Evolutionary conservation across 2,888 invertebrate species (phyloP).

Genomic region (Endomychus coccineus): DNA sequence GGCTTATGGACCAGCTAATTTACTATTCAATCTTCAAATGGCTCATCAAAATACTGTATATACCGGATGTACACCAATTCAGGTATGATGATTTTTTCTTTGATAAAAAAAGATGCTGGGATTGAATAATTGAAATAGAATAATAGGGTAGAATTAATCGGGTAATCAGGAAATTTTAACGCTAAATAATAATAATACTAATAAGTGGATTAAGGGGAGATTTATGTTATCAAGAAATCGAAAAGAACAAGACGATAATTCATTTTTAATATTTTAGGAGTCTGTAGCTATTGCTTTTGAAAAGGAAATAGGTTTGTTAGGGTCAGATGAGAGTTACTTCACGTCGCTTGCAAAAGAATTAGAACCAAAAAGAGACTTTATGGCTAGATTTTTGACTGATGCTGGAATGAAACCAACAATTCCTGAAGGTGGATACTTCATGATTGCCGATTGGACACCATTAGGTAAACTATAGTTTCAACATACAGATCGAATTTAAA

Average conservation of each 20-base stretch:
- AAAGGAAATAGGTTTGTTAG: conserved; percentile 63
- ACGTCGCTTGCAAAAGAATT: conserved; percentile 66
- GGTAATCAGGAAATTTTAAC: no score
- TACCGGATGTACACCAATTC: conserved; percentile 82
- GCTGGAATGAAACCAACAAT: conserved; percentile 85
- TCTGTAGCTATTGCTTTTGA: conserved; percentile 88
- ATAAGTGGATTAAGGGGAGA: neutral
- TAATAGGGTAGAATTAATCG: no score
- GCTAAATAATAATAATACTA: no score
- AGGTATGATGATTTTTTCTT: conserved; percentile 46
- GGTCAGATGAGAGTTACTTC: conserved; percentile 77
- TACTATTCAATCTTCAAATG: conserved; percentile 74
- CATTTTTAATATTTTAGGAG: conserved; percentile 53
- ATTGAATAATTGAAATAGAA: no score
- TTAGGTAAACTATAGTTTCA: conserved; percentile 52
- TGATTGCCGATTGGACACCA: conserved; percentile 86
- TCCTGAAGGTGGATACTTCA: conserved; percentile 96
- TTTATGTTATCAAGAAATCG: no score
- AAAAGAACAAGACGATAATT: no score
- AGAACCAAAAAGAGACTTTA: conserved; percentile 68
- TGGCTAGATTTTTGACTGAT: conserved; percentile 65
- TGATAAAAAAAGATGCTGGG: neutral
- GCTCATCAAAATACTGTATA: conserved; percentile 94
- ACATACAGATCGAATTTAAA: no score
- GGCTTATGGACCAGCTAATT: conserved; percentile 81